Evolutionary conservation across 2,888 invertebrate species (phyloP), one percentile per base, ranked within the genome.

Genomic region (Tenthredo distinguenda): DNA sequence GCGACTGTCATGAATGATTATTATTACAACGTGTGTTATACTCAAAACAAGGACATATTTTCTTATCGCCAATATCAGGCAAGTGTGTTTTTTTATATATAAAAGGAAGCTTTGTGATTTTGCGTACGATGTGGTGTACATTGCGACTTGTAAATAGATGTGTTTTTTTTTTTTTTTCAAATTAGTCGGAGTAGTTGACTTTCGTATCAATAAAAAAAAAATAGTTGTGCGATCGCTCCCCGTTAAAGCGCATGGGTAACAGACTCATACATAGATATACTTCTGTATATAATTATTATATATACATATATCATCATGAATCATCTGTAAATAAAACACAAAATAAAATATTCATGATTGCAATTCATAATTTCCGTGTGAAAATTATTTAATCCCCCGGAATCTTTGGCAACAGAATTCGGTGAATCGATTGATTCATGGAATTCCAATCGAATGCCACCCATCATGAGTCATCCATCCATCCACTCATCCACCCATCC

Each of bases 271-370:
- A 81, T 62, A 43, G 72, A 21, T 74, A 74, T 72, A 72, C 18
- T 72, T 72, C 62, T 88, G 90, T 91, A 89, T 90, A 89, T 90
- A 89, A 65, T 77, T 71, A 72, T 86, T 89, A 72, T 87, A 90
- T 87, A 68, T 34, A 26, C 9, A 21, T 89, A 87, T 88, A 76
- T 55, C 37, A 68, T 81, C 85, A 89, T 72, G 84, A 72, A 86
- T 88, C 90, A 91, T 92, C 88, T 93, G 93, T 93, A 93, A 89
- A 93, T 93, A 93, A 87, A 90, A 68, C 88, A 89, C 84, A 85
- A 92, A 74, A 91, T 92, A 92, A 93, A 91, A 91, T 91, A 93
- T 92, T 91, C 87, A 90, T 86, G 89, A 89, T 91, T 90, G 87
- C 84, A 83, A 71, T 62, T 26, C 62, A 26, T 55, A 55, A 50